A percentile compares a stretch with the other conserved stretches of the same genome.
phyloP scores from a whole-genome alignment of 92 coral and sea anemone genomes.

The Umimayanthus chanpuru region DNA sequence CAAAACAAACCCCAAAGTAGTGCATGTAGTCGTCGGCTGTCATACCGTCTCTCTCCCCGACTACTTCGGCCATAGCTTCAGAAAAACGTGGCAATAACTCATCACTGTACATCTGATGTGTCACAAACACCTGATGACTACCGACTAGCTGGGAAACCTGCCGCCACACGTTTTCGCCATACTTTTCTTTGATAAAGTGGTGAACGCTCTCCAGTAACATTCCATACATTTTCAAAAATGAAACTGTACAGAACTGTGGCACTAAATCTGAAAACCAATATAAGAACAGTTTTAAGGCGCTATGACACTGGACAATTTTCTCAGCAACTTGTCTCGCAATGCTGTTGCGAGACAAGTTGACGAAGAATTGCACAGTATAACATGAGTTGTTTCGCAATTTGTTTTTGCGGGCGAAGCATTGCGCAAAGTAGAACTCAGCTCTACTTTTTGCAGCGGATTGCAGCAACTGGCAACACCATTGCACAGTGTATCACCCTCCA shows the following conservation, averaged over 20 bases:
- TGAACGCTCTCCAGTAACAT: slow-evolving; percentile 86
- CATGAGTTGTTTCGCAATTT: no score
- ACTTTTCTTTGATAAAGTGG: slow-evolving; percentile 66
- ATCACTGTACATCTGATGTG: slow-evolving; percentile 79
- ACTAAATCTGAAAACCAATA: slow-evolving; percentile 7
- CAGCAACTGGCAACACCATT: no score
- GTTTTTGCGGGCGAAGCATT: no score
- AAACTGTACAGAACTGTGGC: not conserved
- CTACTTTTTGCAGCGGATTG: no score
- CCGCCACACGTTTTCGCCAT: slow-evolving; percentile 78
- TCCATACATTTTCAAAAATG: slow-evolving; percentile 69
- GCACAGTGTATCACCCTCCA: no score
- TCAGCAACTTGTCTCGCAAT: no score
- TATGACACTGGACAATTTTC: no score
- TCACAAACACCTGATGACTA: slow-evolving; percentile 70
- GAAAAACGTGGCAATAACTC: slow-evolving; percentile 65
- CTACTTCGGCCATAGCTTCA: slow-evolving; percentile 54
- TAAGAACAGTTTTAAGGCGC: no score
- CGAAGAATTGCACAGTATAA: no score
- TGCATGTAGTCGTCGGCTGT: slow-evolving; percentile 66
- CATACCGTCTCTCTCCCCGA: slow-evolving; percentile 64
- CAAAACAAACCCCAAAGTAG: slow-evolving; percentile 76
- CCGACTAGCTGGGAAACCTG: slow-evolving; percentile 64
- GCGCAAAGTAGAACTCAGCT: no score
- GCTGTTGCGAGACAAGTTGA: no score